Conservation (phyloP, 2,113 vertebrate genomes). For the Boleophthalmus pectinirostris region DNA sequence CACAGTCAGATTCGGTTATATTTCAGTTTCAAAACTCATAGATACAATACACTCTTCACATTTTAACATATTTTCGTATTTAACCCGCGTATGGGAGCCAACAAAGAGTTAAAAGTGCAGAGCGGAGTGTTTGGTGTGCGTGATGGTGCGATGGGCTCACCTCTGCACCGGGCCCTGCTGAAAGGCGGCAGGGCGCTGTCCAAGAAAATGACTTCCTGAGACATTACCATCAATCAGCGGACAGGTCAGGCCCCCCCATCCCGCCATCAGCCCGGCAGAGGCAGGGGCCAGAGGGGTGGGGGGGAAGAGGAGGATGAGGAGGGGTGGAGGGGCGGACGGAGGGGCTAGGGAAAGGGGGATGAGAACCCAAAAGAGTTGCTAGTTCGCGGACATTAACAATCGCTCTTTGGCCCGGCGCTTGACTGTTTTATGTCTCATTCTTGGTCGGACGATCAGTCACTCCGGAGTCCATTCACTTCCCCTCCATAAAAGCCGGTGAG, state of each 20-base stretch:
- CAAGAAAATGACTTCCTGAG: constrained; percentile 82
- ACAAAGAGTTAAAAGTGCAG: constrained; percentile 72
- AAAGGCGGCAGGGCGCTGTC: constrained; percentile 74
- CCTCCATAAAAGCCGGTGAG: neutral
- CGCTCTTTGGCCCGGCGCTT: neutral
- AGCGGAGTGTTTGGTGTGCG: constrained; percentile 6
- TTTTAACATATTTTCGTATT: neutral
- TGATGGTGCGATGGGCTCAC: constrained; percentile 71
- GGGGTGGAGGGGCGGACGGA: constrained; percentile 58
- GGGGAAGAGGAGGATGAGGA: constrained; percentile 54
- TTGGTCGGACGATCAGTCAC: neutral
- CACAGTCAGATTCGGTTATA: too few relatives aligned
- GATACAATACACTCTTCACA: neutral
- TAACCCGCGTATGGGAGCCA: constrained; percentile 19
- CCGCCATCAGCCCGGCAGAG: constrained; percentile 50
- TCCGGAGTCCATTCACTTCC: neutral
- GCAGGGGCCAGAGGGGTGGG: constrained; percentile 61
- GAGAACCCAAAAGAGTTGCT: constrained; percentile 7
- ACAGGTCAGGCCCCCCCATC: constrained; percentile 64
- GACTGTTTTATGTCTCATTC: constrained; percentile 8
- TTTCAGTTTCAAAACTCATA: too few relatives aligned
- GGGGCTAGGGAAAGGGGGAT: constrained; percentile 32
- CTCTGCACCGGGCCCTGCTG: constrained; percentile 74
- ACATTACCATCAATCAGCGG: constrained; percentile 80
- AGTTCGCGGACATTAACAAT: constrained; percentile 1